These are phyloP conservation scores for Myxocyprinus asiaticus DNA, from an alignment of 2,113 vertebrate species.

Conservation along the genomic window DNA sequence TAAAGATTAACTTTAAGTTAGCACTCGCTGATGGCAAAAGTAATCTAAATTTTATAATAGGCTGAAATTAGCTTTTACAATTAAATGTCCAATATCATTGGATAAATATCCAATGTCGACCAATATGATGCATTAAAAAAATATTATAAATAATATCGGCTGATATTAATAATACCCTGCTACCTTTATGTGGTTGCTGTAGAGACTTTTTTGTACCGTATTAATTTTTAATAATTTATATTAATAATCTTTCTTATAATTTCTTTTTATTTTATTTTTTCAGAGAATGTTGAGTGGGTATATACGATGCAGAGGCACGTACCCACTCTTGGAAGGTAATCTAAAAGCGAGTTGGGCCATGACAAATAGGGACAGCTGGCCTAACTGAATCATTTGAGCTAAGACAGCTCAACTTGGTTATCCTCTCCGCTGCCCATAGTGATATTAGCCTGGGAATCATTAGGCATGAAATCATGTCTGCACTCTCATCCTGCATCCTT, in stretches of 20 bases:
- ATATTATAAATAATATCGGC: too few relatives aligned
- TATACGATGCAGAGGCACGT: constrained; percentile 89
- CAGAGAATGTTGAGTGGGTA: constrained; percentile 88
- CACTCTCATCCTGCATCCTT: constrained; percentile 82
- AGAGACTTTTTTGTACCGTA: neutral
- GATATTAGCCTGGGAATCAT: constrained; percentile 99
- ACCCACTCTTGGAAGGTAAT: constrained; percentile 98
- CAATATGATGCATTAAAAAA: too few relatives aligned
- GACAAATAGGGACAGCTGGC: constrained; percentile 99
- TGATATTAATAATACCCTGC: too few relatives aligned
- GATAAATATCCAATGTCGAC: too few relatives aligned
- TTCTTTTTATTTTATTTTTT: constrained; percentile 61
- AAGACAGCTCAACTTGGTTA: constrained; percentile 99
- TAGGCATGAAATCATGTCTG: constrained; percentile 99
- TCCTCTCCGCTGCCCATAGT: constrained; percentile 90
- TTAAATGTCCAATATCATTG: too few relatives aligned
- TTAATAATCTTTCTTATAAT: constrained; percentile 45
- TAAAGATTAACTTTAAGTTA: too few relatives aligned
- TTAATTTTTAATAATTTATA: neutral
- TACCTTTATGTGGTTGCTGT: too few relatives aligned
- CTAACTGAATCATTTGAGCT: constrained; percentile 99
- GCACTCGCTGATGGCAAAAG: too few relatives aligned
- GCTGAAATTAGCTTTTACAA: too few relatives aligned
- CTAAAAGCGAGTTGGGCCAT: constrained; percentile 99
- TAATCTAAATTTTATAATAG: too few relatives aligned